A percentile compares a stretch with the other conserved stretches of the same genome.
These are phyloP conservation scores for Empidonax traillii DNA, from an alignment of 2,113 vertebrate genomes.

Conservation along the genomic window DNA sequence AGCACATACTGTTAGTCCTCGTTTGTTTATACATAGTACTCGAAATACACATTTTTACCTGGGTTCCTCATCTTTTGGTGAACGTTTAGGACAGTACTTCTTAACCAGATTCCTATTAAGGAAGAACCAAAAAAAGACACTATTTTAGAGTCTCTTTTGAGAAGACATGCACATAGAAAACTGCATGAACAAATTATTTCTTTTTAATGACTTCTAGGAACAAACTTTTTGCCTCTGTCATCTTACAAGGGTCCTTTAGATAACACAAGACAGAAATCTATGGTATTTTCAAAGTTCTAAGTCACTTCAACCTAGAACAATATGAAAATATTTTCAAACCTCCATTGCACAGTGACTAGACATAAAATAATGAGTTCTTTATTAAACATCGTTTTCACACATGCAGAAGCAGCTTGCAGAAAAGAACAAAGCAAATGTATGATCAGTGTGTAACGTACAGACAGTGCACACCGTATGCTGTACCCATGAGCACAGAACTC, in stretches of 20 bases:
- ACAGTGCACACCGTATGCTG: not conserved
- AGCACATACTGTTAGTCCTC: not conserved
- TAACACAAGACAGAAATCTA: not conserved
- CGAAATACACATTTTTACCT: slow-evolving; percentile 77
- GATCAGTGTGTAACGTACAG: not conserved
- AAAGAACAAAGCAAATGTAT: not conserved
- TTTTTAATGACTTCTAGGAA: not conserved
- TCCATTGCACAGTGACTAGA: not conserved
- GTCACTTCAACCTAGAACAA: not conserved
- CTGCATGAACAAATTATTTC: not conserved
- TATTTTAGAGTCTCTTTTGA: not conserved
- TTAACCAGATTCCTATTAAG: slow-evolving; percentile 90
- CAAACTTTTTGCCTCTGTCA: not conserved
- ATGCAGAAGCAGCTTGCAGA: not conserved
- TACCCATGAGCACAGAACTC: not conserved
- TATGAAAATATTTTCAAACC: not conserved
- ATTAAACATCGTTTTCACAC: not conserved
- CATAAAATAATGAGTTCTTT: not conserved
- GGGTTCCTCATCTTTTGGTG: slow-evolving; percentile 95
- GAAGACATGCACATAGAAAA: not conserved
- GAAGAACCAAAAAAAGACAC: not conserved
- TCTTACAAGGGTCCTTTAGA: not conserved
- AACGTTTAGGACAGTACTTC: slow-evolving; percentile 96
- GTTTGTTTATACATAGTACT: not conserved
- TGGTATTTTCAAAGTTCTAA: not conserved